Conservation (phyloP, 1,140 invertebrate genomes). For the Leptopilina clavipes region DNA sequence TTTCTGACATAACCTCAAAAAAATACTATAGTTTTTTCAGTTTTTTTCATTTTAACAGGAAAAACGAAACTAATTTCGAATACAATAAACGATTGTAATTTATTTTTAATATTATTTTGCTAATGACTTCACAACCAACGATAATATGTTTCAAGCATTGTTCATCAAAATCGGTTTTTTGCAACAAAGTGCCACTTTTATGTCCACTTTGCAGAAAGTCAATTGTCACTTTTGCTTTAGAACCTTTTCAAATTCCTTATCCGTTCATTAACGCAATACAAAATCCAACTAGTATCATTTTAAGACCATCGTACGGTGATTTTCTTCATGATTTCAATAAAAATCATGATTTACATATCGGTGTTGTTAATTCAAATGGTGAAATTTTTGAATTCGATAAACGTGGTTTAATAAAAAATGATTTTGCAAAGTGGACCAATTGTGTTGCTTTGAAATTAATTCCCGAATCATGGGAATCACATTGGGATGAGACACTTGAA, state of each 20-base stretch:
- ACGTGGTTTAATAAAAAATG: slow-evolving; percentile 62
- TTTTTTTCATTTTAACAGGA: background rate
- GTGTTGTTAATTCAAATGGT: slow-evolving; percentile 61
- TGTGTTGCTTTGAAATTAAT: slow-evolving; percentile 63
- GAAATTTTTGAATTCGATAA: slow-evolving; percentile 67
- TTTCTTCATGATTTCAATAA: slow-evolving; percentile 64
- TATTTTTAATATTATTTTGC: background rate
- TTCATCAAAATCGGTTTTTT: slow-evolving; percentile 61
- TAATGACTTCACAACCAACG: slow-evolving; percentile 48
- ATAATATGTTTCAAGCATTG: slow-evolving; percentile 71
- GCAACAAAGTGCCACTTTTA: slow-evolving; percentile 60
- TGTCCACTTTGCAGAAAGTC: slow-evolving; percentile 64
- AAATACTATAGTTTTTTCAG: no score
- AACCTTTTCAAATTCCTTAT: slow-evolving; percentile 67
- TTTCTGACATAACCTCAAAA: no score
- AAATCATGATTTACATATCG: slow-evolving; percentile 66
- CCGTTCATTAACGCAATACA: slow-evolving; percentile 64
- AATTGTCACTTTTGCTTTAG: slow-evolving; percentile 52
- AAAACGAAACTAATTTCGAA: background rate
- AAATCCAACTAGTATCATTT: slow-evolving; percentile 57
- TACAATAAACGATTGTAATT: background rate
- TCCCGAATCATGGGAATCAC: slow-evolving; percentile 64
- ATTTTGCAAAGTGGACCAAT: slow-evolving; percentile 61
- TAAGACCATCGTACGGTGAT: slow-evolving; percentile 65
- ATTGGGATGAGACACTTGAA: slow-evolving; percentile 66